phyloP scores from a whole-genome alignment of 2,113 vertebrate genomes.

The Tylochromis polylepis region DNA sequence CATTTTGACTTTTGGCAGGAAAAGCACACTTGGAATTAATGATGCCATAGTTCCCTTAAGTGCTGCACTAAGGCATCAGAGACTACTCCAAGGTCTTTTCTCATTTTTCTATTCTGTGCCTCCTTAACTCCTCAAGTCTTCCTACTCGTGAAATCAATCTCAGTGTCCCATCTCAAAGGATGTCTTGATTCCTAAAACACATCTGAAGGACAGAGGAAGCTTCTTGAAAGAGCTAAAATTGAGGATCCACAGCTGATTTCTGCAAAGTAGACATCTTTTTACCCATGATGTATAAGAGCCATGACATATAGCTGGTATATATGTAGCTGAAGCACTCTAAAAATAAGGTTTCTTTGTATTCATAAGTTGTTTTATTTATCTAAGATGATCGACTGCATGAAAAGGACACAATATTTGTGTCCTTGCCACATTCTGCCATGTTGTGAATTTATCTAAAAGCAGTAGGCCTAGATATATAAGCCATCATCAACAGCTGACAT shows the following conservation, averaged over 20 bases:
- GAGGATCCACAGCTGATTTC: not conserved
- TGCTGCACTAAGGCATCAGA: not conserved
- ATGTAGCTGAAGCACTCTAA: not conserved
- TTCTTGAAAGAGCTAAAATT: not conserved
- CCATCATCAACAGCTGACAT: not conserved
- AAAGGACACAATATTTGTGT: not conserved
- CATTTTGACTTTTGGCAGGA: not conserved
- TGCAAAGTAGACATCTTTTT: too few species aligned
- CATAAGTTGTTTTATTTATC: not conserved
- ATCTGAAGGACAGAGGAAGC: fast-evolving
- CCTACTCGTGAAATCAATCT: not conserved
- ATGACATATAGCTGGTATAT: not conserved
- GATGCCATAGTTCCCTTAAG: not conserved
- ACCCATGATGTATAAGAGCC: not conserved
- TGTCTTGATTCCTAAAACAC: not conserved
- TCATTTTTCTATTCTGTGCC: not conserved
- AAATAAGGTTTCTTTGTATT: not conserved
- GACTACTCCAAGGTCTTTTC: not conserved
- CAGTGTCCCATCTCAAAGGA: not conserved
- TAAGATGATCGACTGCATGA: not conserved
- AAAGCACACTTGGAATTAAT: not conserved
- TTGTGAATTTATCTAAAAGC: not conserved
- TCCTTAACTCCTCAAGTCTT: not conserved
- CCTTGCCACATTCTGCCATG: not conserved
- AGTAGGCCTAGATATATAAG: not conserved